These are phyloP conservation scores for Thereva nobilitata DNA, from an alignment of 2,888 invertebrate genomes.

Conservation along the genomic window DNA sequence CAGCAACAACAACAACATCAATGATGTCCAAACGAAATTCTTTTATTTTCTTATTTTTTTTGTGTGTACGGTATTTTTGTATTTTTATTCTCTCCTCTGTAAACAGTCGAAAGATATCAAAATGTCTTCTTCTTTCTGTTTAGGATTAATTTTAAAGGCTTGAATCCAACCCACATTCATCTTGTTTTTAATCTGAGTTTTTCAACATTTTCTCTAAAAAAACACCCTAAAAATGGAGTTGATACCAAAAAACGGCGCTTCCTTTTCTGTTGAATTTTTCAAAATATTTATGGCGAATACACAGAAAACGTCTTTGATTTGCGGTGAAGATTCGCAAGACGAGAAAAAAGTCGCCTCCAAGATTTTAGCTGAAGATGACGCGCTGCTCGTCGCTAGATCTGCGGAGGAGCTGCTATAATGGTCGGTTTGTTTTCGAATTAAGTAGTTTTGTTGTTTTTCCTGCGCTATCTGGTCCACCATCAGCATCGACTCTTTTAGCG, in stretches of 20 bases:
- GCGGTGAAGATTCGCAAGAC: conserved; percentile 30
- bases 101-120: background rate
- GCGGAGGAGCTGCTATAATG: conserved; percentile 19
- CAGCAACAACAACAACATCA: background rate
- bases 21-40: too few relatives aligned
- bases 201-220: background rate
- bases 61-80: too few relatives aligned
- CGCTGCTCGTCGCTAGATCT: background rate
- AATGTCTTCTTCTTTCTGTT: background rate
- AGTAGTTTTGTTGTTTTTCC: conserved; percentile 13
- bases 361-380: too few relatives aligned
- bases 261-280: background rate
- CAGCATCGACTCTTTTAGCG: too few relatives aligned
- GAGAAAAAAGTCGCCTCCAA: background rate
- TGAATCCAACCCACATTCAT: conserved; percentile 17
- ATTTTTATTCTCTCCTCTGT: too few relatives aligned
- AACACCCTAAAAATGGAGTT: background rate
- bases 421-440: conserved; percentile 33
- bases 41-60: too few relatives aligned
- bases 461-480: conserved; percentile 11
- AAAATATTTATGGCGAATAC: conserved; percentile 32
- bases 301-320: conserved; percentile 34
- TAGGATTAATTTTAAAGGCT: conserved; percentile 14
- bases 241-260: background rate
- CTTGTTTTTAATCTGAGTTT: conserved; percentile 10